Conservation (phyloP, 2,113 vertebrate species). For the Antidorcas marsupialis region DNA sequence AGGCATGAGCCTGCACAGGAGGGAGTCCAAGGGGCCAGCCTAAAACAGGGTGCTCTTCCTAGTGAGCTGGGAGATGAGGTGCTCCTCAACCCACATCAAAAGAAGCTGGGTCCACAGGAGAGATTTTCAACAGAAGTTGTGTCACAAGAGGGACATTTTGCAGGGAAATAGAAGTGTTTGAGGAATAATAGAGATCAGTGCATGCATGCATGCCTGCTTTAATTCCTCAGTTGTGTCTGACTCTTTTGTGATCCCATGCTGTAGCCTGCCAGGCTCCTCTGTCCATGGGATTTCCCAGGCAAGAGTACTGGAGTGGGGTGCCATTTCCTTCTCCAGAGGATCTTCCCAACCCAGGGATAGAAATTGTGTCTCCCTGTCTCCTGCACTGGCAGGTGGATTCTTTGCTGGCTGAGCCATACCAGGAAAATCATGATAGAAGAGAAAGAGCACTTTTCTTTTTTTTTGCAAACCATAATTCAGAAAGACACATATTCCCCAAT, state of each 20-base stretch:
- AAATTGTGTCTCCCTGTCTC: neutral
- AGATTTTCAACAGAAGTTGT: neutral
- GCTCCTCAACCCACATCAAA: neutral
- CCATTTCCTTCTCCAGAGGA: neutral
- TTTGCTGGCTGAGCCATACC: neutral
- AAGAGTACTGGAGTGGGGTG: no score
- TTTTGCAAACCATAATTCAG: neutral
- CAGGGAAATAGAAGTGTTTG: neutral
- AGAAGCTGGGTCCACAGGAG: neutral
- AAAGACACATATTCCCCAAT: neutral
- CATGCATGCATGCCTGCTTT: neutral
- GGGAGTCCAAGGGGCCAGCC: no score
- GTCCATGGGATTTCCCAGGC: no score
- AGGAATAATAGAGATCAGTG: no score
- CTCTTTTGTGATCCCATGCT: neutral
- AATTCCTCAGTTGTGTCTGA: neutral
- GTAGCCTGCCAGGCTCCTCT: neutral
- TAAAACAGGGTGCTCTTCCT: neutral
- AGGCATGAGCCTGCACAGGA: rapidly evolving
- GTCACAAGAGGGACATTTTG: neutral
- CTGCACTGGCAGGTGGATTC: neutral
- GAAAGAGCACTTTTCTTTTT: neutral
- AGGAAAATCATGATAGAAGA: neutral
- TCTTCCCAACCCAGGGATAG: neutral
- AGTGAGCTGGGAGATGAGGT: no score